Percentiles rank a stretch among this genome's conserved stretches.
phyloP scores from a whole-genome alignment of 1,140 invertebrate species.

The Eubasilissa regina region DNA sequence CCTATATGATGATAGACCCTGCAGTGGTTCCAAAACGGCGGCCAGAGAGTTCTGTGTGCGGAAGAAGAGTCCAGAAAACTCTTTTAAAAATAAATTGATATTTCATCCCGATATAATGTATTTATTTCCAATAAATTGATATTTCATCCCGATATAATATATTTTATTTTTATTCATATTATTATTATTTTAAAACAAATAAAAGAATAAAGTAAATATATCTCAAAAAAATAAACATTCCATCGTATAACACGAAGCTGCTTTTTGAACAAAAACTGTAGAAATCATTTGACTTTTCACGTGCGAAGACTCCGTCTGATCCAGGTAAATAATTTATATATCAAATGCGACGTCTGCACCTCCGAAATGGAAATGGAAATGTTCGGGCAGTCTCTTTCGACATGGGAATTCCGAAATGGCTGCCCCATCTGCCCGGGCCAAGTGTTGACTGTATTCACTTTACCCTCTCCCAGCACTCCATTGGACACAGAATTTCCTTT shows the following conservation, averaged over 20 bases:
- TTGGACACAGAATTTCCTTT: neutral
- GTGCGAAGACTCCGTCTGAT: conserved; percentile 9
- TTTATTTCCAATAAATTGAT: too few species aligned
- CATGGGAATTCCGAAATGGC: conserved; percentile 27
- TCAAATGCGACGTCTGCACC: conserved; percentile 39
- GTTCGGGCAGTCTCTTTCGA: neutral
- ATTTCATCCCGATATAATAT: too few species aligned
- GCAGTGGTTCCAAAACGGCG: too few species aligned
- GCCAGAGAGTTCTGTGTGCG: too few species aligned
- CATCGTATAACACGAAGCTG: too few species aligned
- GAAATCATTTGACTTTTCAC: conserved; percentile 30
- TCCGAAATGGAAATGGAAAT: conserved; percentile 44
- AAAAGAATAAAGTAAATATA: neutral
- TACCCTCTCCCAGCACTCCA: neutral
- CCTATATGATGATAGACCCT: too few species aligned
- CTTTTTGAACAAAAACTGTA: neutral
- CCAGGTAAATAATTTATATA: conserved; percentile 49
- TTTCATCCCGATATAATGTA: too few species aligned
- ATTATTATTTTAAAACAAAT: neutral
- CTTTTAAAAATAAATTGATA: too few species aligned
- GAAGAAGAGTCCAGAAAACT: too few species aligned
- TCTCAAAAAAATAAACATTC: neutral
- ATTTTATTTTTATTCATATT: too few species aligned
- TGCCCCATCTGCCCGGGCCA: conserved; percentile 17
- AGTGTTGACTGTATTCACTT: conserved; percentile 31